Base-by-base conservation (phyloP, 2,888 invertebrate species). In the Anaspis maculata region DNA sequence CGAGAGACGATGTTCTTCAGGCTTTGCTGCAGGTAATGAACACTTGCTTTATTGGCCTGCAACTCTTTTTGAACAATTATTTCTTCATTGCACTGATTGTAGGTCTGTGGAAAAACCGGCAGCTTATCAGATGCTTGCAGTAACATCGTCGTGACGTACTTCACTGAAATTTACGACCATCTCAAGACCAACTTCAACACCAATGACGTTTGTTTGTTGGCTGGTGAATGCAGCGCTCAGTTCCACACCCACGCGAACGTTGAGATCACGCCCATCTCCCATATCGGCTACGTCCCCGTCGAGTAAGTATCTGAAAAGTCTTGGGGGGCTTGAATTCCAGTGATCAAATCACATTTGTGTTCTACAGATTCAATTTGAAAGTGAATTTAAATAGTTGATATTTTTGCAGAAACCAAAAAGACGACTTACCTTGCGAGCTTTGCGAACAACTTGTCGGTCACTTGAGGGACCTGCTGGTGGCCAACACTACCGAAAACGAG, bases 401-500 rank as follows among this genome's bases (percentile, higher is more conserved):
- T 22, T 4, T 30, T 30, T 41, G 28, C 26, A 44, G 38, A 19
- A 38, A 39, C 13, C 25, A 25, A 11, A 56, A 59, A 22, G 76
- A 78, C 48, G 78, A 81, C 54, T 71, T 86, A 30, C 80, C 88
- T 1, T 91, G 92, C 59, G 83, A 89, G 51, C 72, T 92, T 34
- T 92, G 91, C 62, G 79, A 86, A 51, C 85, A 88, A 59, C 65
- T 92, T 29, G 81, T 90, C 0, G 67, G 69, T 13, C 89, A 91
- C 62, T 68, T 90, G 45, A 77, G 80, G 40, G 85, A 90, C 56
- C 70, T 88, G 3, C 62, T 92, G 13, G 72, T 86, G 15, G 81
- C 90, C 11, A 89, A 91, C 59, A 88, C 90, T 0, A 89, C 92
- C 0, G 83, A 85, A 61, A 51, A 67, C 0, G 87, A 91, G 66